Evolutionary conservation across 2,888 invertebrate genomes (phyloP).

Genomic region (Morpho achilles): DNA sequence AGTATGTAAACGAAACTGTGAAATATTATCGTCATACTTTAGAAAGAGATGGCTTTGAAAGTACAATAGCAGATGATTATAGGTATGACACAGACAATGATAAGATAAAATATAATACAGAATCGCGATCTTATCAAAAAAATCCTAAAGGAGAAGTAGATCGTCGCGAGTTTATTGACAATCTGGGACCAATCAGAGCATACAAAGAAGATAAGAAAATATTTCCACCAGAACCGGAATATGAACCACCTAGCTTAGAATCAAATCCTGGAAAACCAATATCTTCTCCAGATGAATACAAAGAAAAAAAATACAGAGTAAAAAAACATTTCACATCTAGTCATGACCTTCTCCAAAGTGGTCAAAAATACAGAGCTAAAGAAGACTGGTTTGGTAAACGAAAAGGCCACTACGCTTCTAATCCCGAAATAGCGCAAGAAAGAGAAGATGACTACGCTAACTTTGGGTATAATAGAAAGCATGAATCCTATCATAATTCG

Average conservation of each 20-base stretch:
- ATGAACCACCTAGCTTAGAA: constrained; percentile 84
- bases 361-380: constrained; percentile 68
- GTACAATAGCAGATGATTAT: constrained; percentile 70
- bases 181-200: constrained; percentile 44
- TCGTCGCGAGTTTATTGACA: constrained; percentile 59
- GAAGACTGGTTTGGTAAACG: constrained; percentile 65
- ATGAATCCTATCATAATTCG: constrained; percentile 80
- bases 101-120: constrained; percentile 66
- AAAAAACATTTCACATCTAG: constrained; percentile 70
- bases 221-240: constrained; percentile 75
- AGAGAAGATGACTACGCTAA: constrained; percentile 72
- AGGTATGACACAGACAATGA: constrained; percentile 71
- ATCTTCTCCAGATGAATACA: constrained; percentile 80
- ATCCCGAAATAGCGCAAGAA: constrained; percentile 80
- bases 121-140: constrained; percentile 57
- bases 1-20: constrained; percentile 78
- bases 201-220: constrained; percentile 52
- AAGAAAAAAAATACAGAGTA: constrained; percentile 71
- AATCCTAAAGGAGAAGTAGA: constrained; percentile 58
- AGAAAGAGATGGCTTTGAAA: constrained; percentile 78
- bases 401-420: constrained; percentile 79
- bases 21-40: constrained; percentile 77
- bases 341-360: constrained; percentile 65
- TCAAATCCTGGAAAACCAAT: constrained; percentile 76
- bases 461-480: constrained; percentile 56